Conservation (phyloP, 2,888 invertebrate species). For the Lamproptera curius region DNA sequence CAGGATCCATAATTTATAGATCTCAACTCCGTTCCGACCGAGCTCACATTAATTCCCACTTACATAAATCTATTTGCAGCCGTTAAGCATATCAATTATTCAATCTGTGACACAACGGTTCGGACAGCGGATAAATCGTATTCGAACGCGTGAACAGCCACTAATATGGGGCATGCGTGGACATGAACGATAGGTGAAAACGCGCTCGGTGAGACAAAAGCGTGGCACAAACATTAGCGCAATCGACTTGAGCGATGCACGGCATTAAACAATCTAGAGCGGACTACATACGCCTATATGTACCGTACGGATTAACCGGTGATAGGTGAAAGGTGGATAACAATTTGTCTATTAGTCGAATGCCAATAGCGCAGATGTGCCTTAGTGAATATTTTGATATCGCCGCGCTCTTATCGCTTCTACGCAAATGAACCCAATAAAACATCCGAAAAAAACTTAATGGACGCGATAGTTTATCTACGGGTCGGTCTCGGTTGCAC, state of each 20-base stretch:
- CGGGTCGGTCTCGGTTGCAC: conserved; percentile 29
- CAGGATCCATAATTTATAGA: too few species aligned
- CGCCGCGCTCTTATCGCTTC: conserved; percentile 37
- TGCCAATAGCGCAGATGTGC: background rate
- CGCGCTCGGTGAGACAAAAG: background rate
- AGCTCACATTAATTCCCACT: too few species aligned
- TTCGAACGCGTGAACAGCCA: background rate
- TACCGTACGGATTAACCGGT: too few species aligned
- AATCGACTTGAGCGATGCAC: conserved; percentile 4
- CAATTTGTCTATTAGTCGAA: conserved; percentile 6
- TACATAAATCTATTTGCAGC: background rate
- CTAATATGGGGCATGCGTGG: background rate
- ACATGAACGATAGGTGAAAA: conserved; percentile 5
- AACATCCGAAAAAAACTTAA: conserved; percentile 28
- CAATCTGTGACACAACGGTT: background rate
- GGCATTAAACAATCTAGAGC: conserved; percentile 1
- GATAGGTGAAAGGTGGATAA: conserved; percentile 14
- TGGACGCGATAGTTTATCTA: conserved; percentile 37
- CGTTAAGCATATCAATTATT: background rate
- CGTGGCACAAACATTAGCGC: conserved; percentile 8
- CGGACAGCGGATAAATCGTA: background rate
- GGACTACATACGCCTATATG: too few species aligned
- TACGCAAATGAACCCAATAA: conserved; percentile 45
- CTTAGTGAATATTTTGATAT: background rate
- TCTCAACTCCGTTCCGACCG: too few species aligned